Evolutionary conservation across 2,888 invertebrate genomes (phyloP), one percentile per base, ranked within the genome.

Genomic region (Pachydiplax longipennis): DNA sequence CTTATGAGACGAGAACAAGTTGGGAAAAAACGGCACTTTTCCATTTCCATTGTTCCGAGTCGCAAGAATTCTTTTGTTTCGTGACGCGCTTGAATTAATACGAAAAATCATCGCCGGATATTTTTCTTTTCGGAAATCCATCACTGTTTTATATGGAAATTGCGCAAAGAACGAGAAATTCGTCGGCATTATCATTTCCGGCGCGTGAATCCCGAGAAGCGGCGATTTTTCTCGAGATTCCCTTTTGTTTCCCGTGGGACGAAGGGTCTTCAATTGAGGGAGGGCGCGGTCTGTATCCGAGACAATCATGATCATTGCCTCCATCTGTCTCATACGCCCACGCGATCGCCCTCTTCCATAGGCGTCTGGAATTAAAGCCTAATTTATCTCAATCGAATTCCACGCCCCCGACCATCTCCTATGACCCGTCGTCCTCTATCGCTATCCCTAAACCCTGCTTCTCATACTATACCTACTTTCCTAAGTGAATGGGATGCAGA

Each of bases 331-430:
- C 87, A 58, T 61, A 25, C 87, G 87, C 87, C 87, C 87, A 87
- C 87, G 61, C 87, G 87, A 58, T 65, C 61, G 6, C 87, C 53
- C 37, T 58, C n/a, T 3, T 58, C 10, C 37, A 35, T 18, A 87
- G 87, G 87, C 87, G 87, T 87, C 87, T 87, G 87, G 65, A 87
- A 87, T 87, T 87, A 87, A 87, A 87, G 61, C 87, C 87, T 65
- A 87, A 87, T 87, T 87, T 87, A 87, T 87, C 87, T 87, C 61
- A 87, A 87, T 87, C 87, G 87, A 61, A 87, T 87, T 87, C 87
- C 87, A 61, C 87, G 87, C 87, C 87, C 87, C 61, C 37, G n/a
- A 37, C 2, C 3, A 2, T 58, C 40, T 37, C 87, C 61, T 53
- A 18, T 53, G 53, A 53, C 53, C 53, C 44, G 25, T 53, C 82